Evolutionary conservation across 2,113 vertebrate species (phyloP), one percentile per base, ranked within the genome.

Genomic region (Cryptoleucopteryx plumbea): DNA sequence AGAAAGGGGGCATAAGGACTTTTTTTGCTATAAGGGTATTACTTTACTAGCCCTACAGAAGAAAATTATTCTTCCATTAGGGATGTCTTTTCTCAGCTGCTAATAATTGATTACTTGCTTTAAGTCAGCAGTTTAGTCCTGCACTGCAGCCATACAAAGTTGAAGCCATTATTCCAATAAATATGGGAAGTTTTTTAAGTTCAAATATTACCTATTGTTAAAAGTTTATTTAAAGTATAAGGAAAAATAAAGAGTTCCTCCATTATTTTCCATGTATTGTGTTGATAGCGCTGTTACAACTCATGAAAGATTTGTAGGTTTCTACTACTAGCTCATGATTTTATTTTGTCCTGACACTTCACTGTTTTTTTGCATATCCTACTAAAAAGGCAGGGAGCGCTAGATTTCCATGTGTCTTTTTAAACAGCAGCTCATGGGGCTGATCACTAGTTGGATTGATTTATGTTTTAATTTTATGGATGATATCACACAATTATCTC

Each of bases 401-500:
- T 92, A 91, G 65, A 86, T 68, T 97, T 95, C 86, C 81, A 19
- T 12, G 23, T 45, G 26, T 91, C 73, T 68, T 88, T 97, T 95
- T 89, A 95, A 94, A 90, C 67, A 94, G 95, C 95, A 97, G 96
- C 66, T 97, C 95, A 88, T 79, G 82, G 91, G 84, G 77, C 88
- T 96, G 75, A 92, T 98, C 90, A 59, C 89, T 96, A 93, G 88
- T 96, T 97, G 97, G 96, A 94, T 92, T 98, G 98, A 98, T 98
- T 98, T 98, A 98, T 98, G 97, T 93, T 98, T 98, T 98, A 98
- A 98, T 98, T 98, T 98, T 98, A 98, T 98, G 98, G 97, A 98
- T 98, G 97, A 97, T 98, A 98, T 98, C 97, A 98, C 98, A 98
- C 98, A 98, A 98, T 98, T 98, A 98, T 98, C 97, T 98, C 98